Conservation (phyloP, 2,888 invertebrate species). For the Axea sp. region DNA sequence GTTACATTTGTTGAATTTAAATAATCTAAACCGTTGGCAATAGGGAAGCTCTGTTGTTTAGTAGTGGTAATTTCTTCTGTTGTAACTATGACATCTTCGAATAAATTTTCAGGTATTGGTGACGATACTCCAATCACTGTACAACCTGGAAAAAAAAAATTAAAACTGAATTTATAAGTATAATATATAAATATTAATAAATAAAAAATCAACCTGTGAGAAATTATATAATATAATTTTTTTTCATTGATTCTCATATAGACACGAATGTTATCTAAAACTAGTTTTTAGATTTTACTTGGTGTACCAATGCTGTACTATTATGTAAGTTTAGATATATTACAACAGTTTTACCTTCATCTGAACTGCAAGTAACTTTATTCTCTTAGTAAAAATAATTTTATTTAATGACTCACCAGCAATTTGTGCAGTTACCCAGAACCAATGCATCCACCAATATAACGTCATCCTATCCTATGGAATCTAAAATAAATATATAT, state of each 20-base stretch:
- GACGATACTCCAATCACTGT: slow-evolving; percentile 23
- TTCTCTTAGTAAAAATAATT: slow-evolving; percentile 29
- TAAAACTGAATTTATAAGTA: no score
- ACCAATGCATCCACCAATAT: slow-evolving; percentile 94
- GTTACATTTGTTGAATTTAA: slow-evolving; percentile 20
- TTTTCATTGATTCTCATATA: no score
- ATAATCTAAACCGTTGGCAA: slow-evolving; percentile 31
- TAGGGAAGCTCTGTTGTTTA: slow-evolving; percentile 48
- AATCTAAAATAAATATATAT: slow-evolving; percentile 25
- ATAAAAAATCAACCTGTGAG: no score
- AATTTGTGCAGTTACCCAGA: slow-evolving; percentile 86
- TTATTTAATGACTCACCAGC: slow-evolving; percentile 69
- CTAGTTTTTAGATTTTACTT: no score
- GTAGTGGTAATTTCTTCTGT: slow-evolving; percentile 14
- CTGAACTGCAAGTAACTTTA: slow-evolving; percentile 19
- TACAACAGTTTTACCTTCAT: slow-evolving; percentile 44
- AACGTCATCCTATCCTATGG: slow-evolving; percentile 86
- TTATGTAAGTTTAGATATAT: no score
- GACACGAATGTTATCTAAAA: no score
- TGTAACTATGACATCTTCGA: slow-evolving; percentile 20
- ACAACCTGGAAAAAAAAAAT: slow-evolving; percentile 21
- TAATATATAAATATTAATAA: no score
- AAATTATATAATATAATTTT: no score
- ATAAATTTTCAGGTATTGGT: slow-evolving; percentile 16
- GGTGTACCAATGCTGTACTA: no score